Evolutionary conservation across 2,888 invertebrate species (phyloP), one percentile per base, ranked within the genome.

Genomic region (Sinotaia quadrata): DNA sequence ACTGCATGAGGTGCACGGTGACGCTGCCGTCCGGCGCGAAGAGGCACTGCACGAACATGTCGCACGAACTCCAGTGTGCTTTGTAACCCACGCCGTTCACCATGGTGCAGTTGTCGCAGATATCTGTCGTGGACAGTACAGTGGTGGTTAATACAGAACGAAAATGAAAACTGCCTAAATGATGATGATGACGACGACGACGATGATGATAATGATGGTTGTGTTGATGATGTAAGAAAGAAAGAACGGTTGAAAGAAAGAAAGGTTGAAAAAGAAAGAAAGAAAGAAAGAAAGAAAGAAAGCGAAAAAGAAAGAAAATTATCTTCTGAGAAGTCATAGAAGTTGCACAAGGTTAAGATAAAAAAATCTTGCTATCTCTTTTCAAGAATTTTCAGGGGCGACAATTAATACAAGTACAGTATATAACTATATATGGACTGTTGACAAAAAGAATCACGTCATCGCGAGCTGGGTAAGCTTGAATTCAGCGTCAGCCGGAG

Each of bases 21-120:
- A 54, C 52, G 5, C 47, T 37, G 12, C 72, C 68, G 49, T 69
- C 69, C 1, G 67, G 41, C n/a, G 31, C 21, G 52, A 71, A 69
- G n/a, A 57, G 44, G 67, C 76, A 76, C 66, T 76, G 75, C 18
- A 75, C 54, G 56, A 71, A 76, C 61, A 70, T 68, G 56, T 44
- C 56, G 41, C 76, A 76, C 47, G 72, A 68, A 2, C 56, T 57
- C 66, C 69, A 72, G 60, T 76, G 75, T 7, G 68, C 52, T 41
- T 73, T 75, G 69, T 75, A 76, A 31, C 76, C 76, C n/a, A 75
- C 73, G 10, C 73, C 73, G 60, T 75, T 71, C 10, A 72, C 65
- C 33, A 75, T 67, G n/a, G 61, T 56, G 51, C 73, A 70, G 41
- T 66, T 69, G 15, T 65, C 67, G 52, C 76, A 76, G 18, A 75